Evolutionary conservation across 2,113 vertebrate species (phyloP).

Genomic region (Labeo catla): DNA sequence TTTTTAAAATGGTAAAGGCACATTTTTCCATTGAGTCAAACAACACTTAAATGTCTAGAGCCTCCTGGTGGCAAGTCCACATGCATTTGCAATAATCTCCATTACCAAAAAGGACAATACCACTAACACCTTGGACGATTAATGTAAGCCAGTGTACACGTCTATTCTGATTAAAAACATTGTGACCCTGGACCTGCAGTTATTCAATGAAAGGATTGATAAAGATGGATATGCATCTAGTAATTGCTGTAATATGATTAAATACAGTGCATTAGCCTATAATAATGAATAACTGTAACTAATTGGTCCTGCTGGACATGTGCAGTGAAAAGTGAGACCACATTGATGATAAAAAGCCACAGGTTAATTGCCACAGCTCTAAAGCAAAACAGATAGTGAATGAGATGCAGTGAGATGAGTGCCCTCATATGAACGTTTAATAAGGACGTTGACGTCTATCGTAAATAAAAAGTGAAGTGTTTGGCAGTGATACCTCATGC

Average conservation of each 20-base stretch:
- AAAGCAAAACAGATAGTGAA: background rate
- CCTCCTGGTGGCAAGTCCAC: background rate
- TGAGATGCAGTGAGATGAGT: background rate
- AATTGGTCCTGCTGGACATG: background rate
- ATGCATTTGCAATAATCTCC: background rate
- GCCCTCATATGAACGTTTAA: slow-evolving; percentile 1
- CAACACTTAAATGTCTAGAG: background rate
- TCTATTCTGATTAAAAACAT: background rate
- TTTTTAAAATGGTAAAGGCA: too few relatives aligned
- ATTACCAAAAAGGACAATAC: background rate
- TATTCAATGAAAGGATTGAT: background rate
- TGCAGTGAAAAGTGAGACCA: background rate
- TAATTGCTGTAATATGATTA: background rate
- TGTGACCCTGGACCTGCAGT: background rate
- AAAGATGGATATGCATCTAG: background rate
- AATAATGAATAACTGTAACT: background rate
- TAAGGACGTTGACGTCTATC: background rate
- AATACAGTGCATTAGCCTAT: slow-evolving; percentile 13
- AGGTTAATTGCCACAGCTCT: background rate
- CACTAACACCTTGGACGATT: background rate
- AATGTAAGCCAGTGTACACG: background rate
- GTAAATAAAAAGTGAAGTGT: slow-evolving; percentile 13
- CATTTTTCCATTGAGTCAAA: too few relatives aligned
- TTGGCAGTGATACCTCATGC: slow-evolving; percentile 3
- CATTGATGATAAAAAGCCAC: background rate